Conservation (phyloP, 1,140 invertebrate species). For the Lepidurus apus region DNA sequence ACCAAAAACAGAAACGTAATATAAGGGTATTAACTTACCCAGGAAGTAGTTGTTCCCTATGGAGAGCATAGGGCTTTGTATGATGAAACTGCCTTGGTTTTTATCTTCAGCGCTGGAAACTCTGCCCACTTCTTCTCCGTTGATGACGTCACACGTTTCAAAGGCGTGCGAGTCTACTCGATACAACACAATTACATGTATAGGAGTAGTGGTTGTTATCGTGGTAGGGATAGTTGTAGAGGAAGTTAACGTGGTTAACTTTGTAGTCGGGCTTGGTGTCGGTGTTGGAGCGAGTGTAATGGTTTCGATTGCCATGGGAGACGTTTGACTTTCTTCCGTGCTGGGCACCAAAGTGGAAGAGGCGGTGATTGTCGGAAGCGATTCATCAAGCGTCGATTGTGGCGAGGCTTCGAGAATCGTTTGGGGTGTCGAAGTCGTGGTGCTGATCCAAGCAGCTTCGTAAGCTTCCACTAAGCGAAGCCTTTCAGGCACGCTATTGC, state of each 20-base stretch:
- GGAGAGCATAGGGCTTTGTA: slow-evolving; percentile 25
- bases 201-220: neutral
- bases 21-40: slow-evolving; percentile 11
- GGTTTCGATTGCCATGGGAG: neutral
- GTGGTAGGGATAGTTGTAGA: slow-evolving; percentile 18
- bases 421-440: neutral
- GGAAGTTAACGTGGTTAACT: neutral
- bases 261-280: neutral
- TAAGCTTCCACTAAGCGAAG: slow-evolving; percentile 22
- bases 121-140: slow-evolving; percentile 16
- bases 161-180: slow-evolving; percentile 30
- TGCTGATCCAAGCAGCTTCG: slow-evolving; percentile 24
- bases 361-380: neutral
- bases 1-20: neutral
- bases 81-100: slow-evolving; percentile 26
- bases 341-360: neutral
- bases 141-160: slow-evolving; percentile 32
- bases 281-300: neutral
- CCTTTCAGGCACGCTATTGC: slow-evolving; percentile 26
- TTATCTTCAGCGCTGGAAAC: slow-evolving; percentile 26
- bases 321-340: neutral
- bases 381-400: neutral
- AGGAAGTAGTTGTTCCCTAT: slow-evolving; percentile 32
- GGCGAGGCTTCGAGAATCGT: neutral
- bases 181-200: slow-evolving; percentile 29